Evolutionary conservation across 2,797 vertebrate species (phyloP), one percentile per base, ranked within the genome.

Genomic region (Tachyglossus aculeatus): DNA sequence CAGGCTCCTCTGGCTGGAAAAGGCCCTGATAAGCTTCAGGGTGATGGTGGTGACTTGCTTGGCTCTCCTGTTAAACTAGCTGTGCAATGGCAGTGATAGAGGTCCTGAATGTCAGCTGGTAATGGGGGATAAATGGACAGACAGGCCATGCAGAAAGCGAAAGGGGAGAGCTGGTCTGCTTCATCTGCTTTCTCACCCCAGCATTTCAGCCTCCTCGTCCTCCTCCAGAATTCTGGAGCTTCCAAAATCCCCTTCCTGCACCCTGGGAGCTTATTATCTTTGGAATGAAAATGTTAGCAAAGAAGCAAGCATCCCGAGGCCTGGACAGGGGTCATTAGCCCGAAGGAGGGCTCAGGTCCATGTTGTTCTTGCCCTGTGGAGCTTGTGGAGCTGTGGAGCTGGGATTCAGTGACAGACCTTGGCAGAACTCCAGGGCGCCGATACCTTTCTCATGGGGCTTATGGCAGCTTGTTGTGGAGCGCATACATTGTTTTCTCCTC

Each of bases 261-360:
- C 19, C 16, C 57, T 56, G 19, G 48, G 37, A 37, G 36, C 44
- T 68, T 69, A 55, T 56, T 72, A 39, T 7, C 31, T 78, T 67
- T n/a, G 21, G 40, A 9, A 38, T 67, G 44, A 76, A 83, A 76
- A 8, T 50, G 3, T 15, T 65, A 63, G 39, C 67, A 27, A 55
- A 36, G 61, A 64, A 70, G 13, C 22, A 12, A 41, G 39, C 2
- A 6, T 43, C 32, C 45, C 31, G 36, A 14, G 27, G 43, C 3
- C 21, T 70, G 50, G 10, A 21, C 7, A 53, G 63, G 66, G 57
- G 2, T 16, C 73, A 37, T 77, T 52, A 64, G 31, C 51, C 41
- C 8, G 44, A 64, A 62, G 40, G 57, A 27, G 41, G n/a, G 18
- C 18, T 6, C 19, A 55, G 47, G 37, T 22, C 14, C 45, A 40